Evolutionary conservation across 1,140 invertebrate genomes (phyloP), one percentile per base, ranked within the genome.

Genomic region (Idris sp.): DNA sequence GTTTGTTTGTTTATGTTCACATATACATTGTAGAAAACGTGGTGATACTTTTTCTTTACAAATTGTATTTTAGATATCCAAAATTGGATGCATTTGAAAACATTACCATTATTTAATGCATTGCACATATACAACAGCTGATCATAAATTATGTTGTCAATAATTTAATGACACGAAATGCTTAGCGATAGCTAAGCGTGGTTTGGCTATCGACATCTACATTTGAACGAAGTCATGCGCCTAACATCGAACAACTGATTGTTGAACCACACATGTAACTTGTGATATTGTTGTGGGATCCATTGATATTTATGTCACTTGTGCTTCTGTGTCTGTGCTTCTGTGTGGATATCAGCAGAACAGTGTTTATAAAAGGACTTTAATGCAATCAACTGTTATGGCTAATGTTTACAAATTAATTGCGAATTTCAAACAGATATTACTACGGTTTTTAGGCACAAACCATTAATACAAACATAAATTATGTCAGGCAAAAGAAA

Each of bases 271-370:
- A 25, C 22, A 35, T 15, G 36, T 53, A 64, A 51, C 26, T 64
- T 64, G 44, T 35, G 46, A 64, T 64, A 51, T 33, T 25, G 38
- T 51, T 64, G 46, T 19, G 36, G 59, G 36, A 49, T 44, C 30
- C 36, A 26, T 18, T 31, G 58, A 62, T 62, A 62, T 62, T 62
- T 62, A 62, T 41, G 35, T 16, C 18, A 10, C 13, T 13, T 14
- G 13, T 48, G 41, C 26, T 31, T 49, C 46, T 19, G n/a, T n/a
- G n/a, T n/a, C n/a, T n/a, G n/a, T n/a, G n/a, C n/a, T n/a, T n/a
- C 16, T 13, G 15, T 22, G 30, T 11, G 26, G 18, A 44, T 54
- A 38, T 25, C 53, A 19, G 26, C 28, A 36, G 31, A 19, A 35
- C 54, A 59, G 36, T 46, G 30, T 13, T 16, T 25, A 1, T 13